These are phyloP conservation scores for Heteropelma amictum DNA, from an alignment of 2,888 invertebrate genomes.

Conservation along the genomic window DNA sequence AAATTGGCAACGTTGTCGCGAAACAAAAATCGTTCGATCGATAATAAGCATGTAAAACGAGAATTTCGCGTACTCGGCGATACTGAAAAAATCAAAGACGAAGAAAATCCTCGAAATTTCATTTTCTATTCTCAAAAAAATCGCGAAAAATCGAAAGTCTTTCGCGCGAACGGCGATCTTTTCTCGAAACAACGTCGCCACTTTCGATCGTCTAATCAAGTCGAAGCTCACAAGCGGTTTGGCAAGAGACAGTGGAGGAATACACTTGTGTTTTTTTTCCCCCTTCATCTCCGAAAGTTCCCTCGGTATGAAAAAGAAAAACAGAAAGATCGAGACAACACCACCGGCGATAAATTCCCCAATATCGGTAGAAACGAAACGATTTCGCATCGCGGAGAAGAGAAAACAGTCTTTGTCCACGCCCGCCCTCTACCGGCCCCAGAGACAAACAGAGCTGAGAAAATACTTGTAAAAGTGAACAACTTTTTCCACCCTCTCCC, in stretches of 20 bases:
- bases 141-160: background rate
- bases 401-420: constrained; percentile 40
- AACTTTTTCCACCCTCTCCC: background rate
- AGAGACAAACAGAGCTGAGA: constrained; percentile 7
- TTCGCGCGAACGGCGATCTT: background rate
- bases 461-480: constrained; percentile 7
- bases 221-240: constrained; percentile 67
- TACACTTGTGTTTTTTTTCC: constrained; percentile 25
- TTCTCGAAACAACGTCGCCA: background rate
- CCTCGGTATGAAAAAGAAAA: background rate
- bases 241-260: constrained; percentile 70
- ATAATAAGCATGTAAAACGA: background rate
- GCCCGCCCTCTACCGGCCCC: too few species aligned
- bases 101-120: too few species aligned
- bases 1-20: background rate
- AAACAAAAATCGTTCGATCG: background rate
- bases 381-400: constrained; percentile 57
- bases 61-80: too few species aligned
- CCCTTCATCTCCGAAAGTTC: constrained; percentile 23
- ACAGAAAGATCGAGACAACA: constrained; percentile 64
- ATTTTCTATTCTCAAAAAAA: too few species aligned
- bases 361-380: constrained; percentile 58
- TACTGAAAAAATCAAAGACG: too few species aligned
- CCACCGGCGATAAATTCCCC: constrained; percentile 64
- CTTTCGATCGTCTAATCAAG: background rate